phyloP scores from a whole-genome alignment of 2,797 vertebrate species.

The Chelidonichthys spinosus region DNA sequence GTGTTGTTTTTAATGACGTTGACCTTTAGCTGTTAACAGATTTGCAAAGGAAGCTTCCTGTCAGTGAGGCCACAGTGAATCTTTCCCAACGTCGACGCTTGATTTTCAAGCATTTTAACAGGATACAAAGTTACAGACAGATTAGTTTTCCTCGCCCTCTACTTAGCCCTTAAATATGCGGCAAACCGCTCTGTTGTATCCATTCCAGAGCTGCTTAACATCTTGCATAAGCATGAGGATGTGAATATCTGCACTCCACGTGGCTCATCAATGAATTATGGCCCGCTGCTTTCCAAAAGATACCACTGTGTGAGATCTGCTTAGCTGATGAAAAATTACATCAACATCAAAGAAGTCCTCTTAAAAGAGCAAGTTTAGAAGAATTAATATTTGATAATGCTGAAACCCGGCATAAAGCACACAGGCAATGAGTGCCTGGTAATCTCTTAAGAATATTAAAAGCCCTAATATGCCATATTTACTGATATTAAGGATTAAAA shows the following conservation, averaged over 20 bases:
- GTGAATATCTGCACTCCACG: constrained; percentile 58
- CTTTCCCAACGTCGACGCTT: constrained; percentile 2
- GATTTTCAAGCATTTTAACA: constrained; percentile 33
- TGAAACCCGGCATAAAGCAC: constrained; percentile 77
- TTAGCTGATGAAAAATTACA: constrained; percentile 80
- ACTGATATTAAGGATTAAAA: constrained; percentile 83
- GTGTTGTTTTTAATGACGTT: constrained; percentile 42
- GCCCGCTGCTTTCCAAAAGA: constrained; percentile 70
- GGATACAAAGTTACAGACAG: constrained; percentile 1
- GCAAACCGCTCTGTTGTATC: constrained; percentile 25
- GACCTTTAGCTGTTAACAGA: constrained; percentile 43
- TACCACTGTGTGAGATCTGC: constrained; percentile 75
- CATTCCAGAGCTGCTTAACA: constrained; percentile 49
- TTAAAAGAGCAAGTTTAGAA: constrained; percentile 85
- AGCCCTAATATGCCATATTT: constrained; percentile 81
- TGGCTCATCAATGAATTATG: constrained; percentile 83
- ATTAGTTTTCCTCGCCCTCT: constrained; percentile 37
- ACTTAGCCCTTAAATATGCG: constrained; percentile 34
- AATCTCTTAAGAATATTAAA: constrained; percentile 84
- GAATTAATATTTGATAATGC: constrained; percentile 84
- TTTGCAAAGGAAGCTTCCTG: constrained; percentile 26
- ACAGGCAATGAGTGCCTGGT: constrained; percentile 71
- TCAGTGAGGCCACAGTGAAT: constrained; percentile 20
- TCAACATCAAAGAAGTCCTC: constrained; percentile 82
- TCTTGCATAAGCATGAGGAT: constrained; percentile 55